A percentile compares a stretch with the other conserved stretches of the same genome.
Conservation (phyloP, 1,140 invertebrate genomes). For the Zaprionus kolodkinae region DNA sequence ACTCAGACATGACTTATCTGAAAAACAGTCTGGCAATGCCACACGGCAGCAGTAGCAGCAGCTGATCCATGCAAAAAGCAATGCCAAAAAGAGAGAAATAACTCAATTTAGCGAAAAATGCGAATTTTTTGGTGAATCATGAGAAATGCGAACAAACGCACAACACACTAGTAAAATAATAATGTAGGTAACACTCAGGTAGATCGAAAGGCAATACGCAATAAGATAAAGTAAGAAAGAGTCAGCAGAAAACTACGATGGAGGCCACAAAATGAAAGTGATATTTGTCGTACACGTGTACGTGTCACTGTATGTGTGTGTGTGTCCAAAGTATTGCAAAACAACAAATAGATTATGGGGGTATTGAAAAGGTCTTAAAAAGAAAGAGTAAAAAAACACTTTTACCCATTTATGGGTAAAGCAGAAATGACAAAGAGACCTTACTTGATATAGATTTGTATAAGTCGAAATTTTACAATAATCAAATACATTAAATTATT, state of each 20-base stretch:
- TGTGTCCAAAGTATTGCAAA: constrained; percentile 38
- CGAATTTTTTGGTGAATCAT: constrained; percentile 39
- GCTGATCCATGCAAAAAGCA: constrained; percentile 52
- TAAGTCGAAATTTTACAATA: background rate
- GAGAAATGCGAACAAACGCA: constrained; percentile 19
- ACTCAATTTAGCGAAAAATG: constrained; percentile 32
- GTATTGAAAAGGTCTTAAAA: constrained; percentile 23
- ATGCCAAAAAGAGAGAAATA: constrained; percentile 18
- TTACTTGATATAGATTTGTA: background rate
- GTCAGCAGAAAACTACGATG: constrained; percentile 12
- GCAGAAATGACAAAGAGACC: background rate
- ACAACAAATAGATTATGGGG: constrained; percentile 12
- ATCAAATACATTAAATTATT: background rate
- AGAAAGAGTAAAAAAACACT: constrained; percentile 21
- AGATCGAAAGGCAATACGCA: constrained; percentile 35
- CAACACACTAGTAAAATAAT: constrained; percentile 31
- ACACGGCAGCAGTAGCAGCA: constrained; percentile 51
- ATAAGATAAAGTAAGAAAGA: constrained; percentile 31
- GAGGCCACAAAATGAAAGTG: constrained; percentile 68
- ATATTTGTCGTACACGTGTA: constrained; percentile 40
- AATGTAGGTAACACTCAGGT: constrained; percentile 52
- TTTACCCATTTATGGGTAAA: constrained; percentile 25
- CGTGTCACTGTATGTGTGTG: background rate
- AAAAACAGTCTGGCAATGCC: constrained; percentile 60
- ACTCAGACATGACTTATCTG: background rate